phyloP scores from a whole-genome alignment of 2,113 vertebrate genomes.

The Phaetusa simplex region DNA sequence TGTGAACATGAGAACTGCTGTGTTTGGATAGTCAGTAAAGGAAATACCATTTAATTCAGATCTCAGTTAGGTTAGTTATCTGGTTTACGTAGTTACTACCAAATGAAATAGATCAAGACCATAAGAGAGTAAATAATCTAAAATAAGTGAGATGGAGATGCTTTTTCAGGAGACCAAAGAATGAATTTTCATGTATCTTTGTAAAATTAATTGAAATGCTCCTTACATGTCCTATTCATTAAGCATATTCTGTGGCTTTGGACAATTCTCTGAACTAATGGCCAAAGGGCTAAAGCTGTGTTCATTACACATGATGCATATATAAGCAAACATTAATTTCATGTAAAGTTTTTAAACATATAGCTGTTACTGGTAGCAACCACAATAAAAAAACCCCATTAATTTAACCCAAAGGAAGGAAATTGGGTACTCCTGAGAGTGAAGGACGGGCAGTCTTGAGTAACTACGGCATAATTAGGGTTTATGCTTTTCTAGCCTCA shows the following conservation, averaged over 20 bases:
- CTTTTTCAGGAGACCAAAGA: not conserved
- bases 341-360: not conserved
- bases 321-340: not conserved
- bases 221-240: not conserved
- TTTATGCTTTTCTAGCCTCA: not conserved
- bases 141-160: not conserved
- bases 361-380: not conserved
- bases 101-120: not conserved
- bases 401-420: not conserved
- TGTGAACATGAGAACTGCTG: not conserved
- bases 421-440: not conserved
- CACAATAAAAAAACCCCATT: not conserved
- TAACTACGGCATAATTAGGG: no score
- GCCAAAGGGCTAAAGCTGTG: not conserved
- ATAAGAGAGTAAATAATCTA: not conserved
- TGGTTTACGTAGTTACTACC: not conserved
- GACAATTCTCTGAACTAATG: not conserved
- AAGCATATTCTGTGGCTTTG: not conserved
- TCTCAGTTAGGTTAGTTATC: not conserved
- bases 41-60: not conserved
- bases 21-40: not conserved
- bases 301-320: not conserved
- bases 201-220: not conserved
- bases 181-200: not conserved
- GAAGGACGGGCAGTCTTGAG: not conserved